A percentile compares a stretch with the other conserved stretches of the same genome.
These are phyloP conservation scores for Sericinus montela DNA, from an alignment of 2,888 invertebrate species.

Conservation along the genomic window DNA sequence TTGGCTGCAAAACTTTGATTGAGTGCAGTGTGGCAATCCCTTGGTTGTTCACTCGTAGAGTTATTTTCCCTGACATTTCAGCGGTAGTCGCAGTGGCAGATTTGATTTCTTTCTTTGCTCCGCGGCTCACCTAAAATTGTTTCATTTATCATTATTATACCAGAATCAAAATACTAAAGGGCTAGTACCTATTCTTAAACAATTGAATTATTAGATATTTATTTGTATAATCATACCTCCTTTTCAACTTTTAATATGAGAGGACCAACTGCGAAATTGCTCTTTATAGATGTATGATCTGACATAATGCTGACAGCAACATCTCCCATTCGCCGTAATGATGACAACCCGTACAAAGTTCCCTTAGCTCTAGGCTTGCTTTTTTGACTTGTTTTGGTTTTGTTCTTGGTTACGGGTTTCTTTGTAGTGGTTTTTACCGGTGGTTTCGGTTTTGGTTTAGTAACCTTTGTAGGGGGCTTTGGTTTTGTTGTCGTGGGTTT, in stretches of 20 bases:
- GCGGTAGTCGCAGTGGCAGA: constrained; percentile 93
- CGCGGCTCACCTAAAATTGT: constrained; percentile 82
- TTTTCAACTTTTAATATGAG: constrained; percentile 88
- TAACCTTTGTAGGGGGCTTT: constrained; percentile 42
- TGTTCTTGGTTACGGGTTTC: constrained; percentile 56
- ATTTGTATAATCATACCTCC: constrained; percentile 72
- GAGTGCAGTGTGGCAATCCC: constrained; percentile 91
- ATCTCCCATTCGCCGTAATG: constrained; percentile 88
- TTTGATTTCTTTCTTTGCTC: constrained; percentile 88
- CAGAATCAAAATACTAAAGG: not conserved
- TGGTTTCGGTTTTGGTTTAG: constrained; percentile 56
- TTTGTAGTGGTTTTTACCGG: constrained; percentile 55
- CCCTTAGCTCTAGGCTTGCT: constrained; percentile 85
- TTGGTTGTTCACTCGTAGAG: constrained; percentile 86
- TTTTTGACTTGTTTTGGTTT: constrained; percentile 61
- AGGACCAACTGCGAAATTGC: constrained; percentile 89
- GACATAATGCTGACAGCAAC: constrained; percentile 89
- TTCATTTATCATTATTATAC: constrained; percentile 7
- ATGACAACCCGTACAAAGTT: constrained; percentile 88
- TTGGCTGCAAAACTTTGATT: constrained; percentile 91
- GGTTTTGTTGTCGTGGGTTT: constrained; percentile 47
- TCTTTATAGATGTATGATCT: constrained; percentile 89
- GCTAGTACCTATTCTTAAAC: too few species aligned
- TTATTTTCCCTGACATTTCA: constrained; percentile 90
- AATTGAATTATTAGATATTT: too few species aligned